phyloP scores from a whole-genome alignment of 2,797 vertebrate genomes.

The Knipowitschia caucasica region DNA sequence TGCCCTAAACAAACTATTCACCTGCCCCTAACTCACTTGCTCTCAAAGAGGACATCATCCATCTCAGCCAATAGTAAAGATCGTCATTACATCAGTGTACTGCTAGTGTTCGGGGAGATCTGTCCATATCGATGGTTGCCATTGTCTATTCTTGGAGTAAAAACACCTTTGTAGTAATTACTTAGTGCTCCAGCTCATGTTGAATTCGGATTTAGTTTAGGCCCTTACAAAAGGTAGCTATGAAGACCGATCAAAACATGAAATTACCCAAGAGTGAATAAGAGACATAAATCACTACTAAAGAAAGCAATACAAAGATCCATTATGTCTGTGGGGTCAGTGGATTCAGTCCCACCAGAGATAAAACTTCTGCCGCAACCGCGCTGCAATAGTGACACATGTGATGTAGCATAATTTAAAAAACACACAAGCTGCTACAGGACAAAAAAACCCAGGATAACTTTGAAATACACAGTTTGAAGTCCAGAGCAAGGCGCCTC shows the following conservation, averaged over 20 bases:
- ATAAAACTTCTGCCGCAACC: too few species aligned
- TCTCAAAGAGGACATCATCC: conserved; percentile 61
- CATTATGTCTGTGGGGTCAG: too few species aligned
- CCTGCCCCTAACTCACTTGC: conserved; percentile 55
- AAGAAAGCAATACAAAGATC: conserved; percentile 32
- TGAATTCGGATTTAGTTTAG: conserved; percentile 60
- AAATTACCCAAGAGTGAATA: conserved; percentile 36
- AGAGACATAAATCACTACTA: conserved; percentile 33
- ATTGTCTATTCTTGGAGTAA: conserved; percentile 64
- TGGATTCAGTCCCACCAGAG: too few species aligned
- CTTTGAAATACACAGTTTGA: too few species aligned
- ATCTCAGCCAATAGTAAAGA: conserved; percentile 73
- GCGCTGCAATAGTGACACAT: too few species aligned
- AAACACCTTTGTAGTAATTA: conserved; percentile 66
- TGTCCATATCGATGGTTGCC: conserved; percentile 73
- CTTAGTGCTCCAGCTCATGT: conserved; percentile 49
- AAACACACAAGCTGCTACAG: too few species aligned
- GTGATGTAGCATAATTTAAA: too few species aligned
- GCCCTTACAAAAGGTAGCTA: conserved; percentile 56
- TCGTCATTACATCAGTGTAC: conserved; percentile 74
- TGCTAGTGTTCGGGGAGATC: conserved; percentile 60
- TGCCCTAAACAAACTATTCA: conserved; percentile 72
- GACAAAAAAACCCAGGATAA: too few species aligned
- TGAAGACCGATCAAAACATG: conserved; percentile 8
- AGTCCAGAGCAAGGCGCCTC: too few species aligned